These are phyloP conservation scores for Pandion haliaetus DNA, from an alignment of 2,113 vertebrate genomes.

Conservation along the genomic window DNA sequence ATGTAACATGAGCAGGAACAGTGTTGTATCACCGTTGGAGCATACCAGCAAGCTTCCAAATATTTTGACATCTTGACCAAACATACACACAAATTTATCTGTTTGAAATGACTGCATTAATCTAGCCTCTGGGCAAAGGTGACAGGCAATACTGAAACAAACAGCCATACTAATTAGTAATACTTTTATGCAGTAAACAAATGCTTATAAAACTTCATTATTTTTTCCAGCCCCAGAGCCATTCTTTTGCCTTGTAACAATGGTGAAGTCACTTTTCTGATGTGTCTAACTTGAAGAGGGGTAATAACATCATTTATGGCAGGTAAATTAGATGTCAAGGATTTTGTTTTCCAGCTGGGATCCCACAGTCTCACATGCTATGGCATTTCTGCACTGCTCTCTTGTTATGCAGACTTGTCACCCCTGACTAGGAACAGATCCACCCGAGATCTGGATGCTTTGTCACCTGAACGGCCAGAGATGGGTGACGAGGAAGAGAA, in stretches of 20 bases:
- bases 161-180: not conserved
- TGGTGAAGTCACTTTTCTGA: not conserved
- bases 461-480: not conserved
- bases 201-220: not conserved
- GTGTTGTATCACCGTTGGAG: accelerated
- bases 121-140: not conserved
- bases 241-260: not conserved
- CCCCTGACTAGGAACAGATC: not conserved
- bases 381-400: not conserved
- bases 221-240: not conserved
- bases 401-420: not conserved
- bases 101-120: not conserved
- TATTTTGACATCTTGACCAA: not conserved
- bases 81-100: not conserved
- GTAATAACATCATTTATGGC: not conserved
- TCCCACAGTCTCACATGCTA: not conserved
- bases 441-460: not conserved
- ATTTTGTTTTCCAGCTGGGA: not conserved
- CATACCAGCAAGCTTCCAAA: not conserved
- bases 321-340: not conserved
- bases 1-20: not conserved
- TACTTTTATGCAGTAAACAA: not conserved
- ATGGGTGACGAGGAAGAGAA: not conserved
- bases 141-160: not conserved
- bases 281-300: not conserved